These are phyloP conservation scores for Auanema freiburgensis DNA, from an alignment of 2,888 invertebrate species.

Conservation along the genomic window DNA sequence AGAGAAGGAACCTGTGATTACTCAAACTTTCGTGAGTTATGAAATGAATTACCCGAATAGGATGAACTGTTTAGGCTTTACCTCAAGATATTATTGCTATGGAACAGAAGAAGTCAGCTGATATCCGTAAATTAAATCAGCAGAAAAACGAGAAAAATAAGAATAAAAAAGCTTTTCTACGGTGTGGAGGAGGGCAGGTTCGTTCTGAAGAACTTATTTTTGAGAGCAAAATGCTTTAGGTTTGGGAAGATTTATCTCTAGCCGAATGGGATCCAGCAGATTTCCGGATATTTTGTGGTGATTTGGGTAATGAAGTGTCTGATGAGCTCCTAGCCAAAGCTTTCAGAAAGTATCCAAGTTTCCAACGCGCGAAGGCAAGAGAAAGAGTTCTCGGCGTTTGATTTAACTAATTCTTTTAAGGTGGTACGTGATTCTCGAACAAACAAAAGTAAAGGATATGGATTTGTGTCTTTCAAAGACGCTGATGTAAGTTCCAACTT, in stretches of 20 bases:
- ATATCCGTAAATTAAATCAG: conserved; percentile 20
- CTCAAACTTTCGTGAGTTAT: conserved; percentile 17
- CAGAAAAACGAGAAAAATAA: conserved; percentile 51
- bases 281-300: conserved; percentile 98
- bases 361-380: conserved; percentile 81
- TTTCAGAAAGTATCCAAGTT: conserved; percentile 82
- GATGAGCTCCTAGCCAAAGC: conserved; percentile 94
- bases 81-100: conserved; percentile 59
- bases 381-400: not conserved
- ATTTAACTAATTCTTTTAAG: conserved; percentile 14
- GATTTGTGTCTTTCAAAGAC: conserved; percentile 90
- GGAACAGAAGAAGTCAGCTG: conserved; percentile 50
- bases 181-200: conserved; percentile 59
- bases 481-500: conserved; percentile 45
- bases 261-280: conserved; percentile 95
- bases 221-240: too few species aligned
- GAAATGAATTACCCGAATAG: not conserved
- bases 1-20: conserved; percentile 9
- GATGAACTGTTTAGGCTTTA: conserved; percentile 32
- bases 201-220: conserved; percentile 15
- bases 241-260: conserved; percentile 93
- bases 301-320: conserved; percentile 96
- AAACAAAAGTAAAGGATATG: conserved; percentile 97
- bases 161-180: conserved; percentile 59
- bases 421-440: conserved; percentile 93